Evolutionary conservation across 2,888 invertebrate species (phyloP), one percentile per base, ranked within the genome.

Genomic region (Alloscopus bannaensis): DNA sequence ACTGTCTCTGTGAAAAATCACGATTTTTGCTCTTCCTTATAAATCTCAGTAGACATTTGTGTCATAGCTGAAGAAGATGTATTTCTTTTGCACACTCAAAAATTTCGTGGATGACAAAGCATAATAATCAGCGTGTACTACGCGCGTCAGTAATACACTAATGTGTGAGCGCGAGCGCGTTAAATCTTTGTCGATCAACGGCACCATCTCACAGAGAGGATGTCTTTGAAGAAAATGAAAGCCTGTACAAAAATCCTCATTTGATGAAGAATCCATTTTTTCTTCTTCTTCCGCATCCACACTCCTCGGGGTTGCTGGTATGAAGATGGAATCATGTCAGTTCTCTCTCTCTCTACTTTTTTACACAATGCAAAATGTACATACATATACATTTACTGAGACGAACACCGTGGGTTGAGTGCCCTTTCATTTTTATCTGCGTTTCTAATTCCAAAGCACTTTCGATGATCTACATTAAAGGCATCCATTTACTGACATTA

Each of bases 1-100:
- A 31, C 47, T 60, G 60, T 28, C 62, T 64, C 65, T 42, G 57
- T 40, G 65, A 65, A 65, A 65, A 65, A 73, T 73, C 73, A 65
- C 65, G 73, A 73, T n/a, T 55, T 57, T n/a, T 47, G 47, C 24
- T 73, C 73, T 73, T 73, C 73, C 73, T 65, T 64, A 57, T 73
- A 71, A 57, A 47, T 40, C 60, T 60, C 60, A 60, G 31, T 28
- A 45, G 42, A 29, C 29, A 42, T 40, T 60, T 60, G 60, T 36
- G 60, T 50, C 71, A 29, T 36, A 71, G 24, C 40, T 52, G 52
- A 50, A 31, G 52, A 66, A 24, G 55, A 52, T 3, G 18, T 11
- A 64, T 26, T n/a, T 28, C n/a, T 3, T 31, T 8, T 6, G 13
- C n/a, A 20, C 18, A 45, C 8, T 26, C n/a, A 45, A 45, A 16